Evolutionary conservation across 2,113 vertebrate genomes (phyloP).

Genomic region (Alaudala cheleensis): DNA sequence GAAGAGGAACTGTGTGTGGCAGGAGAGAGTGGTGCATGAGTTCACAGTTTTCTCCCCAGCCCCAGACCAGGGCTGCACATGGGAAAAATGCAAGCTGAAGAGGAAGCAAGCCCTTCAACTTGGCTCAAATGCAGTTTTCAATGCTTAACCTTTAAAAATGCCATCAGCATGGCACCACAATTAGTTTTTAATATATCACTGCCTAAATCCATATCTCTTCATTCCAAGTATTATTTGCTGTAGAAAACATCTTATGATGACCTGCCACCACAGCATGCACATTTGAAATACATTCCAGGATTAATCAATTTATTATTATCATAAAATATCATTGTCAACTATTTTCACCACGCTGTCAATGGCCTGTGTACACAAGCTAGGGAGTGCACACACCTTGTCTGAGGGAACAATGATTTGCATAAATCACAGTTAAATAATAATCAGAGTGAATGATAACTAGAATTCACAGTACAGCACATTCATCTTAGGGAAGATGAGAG

Average conservation of each 20-base stretch:
- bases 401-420: not conserved
- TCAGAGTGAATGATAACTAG: not conserved
- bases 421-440: slow-evolving; percentile 18
- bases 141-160: slow-evolving; percentile 33
- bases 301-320: not conserved
- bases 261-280: not conserved
- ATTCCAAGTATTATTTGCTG: not conserved
- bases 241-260: not conserved
- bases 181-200: slow-evolving; percentile 12
- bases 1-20: not conserved
- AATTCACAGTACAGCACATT: not conserved
- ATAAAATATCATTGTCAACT: not conserved
- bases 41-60: not conserved
- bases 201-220: not conserved
- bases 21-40: not conserved
- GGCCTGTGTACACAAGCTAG: not conserved
- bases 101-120: not conserved
- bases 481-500: not conserved
- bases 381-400: not conserved
- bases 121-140: not conserved
- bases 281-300: not conserved
- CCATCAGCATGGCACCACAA: not conserved
- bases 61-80: not conserved
- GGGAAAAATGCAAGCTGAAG: not conserved
- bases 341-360: not conserved